Base-by-base conservation (phyloP, 2,797 vertebrate species). In the Dicrostonyx torquatus region DNA sequence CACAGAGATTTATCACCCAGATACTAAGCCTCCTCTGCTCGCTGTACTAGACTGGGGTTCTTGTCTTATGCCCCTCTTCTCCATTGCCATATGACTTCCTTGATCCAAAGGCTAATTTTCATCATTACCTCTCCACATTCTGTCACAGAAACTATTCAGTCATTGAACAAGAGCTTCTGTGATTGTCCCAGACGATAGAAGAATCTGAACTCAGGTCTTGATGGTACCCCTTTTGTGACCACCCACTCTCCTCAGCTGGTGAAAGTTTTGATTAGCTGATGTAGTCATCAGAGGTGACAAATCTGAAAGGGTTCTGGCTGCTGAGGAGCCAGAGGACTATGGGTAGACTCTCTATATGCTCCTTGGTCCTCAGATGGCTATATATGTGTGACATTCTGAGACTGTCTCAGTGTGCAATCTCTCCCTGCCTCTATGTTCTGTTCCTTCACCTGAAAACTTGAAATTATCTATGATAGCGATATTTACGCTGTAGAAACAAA, bases 91-190 rank as follows among this genome's bases (percentile, higher is more conserved):
- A 2, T 94, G 80, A 87, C 2, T 80, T 88, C 80, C 75, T 82
- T 79, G 66, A 94, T 11, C 45, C 43, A 79, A 14, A 48, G 55
- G 60, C 48, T 85, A 3, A 53, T 90, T 87, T 83, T 76, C 75
- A 20, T 79, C 78, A 87, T 88, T 64, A 24, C 82, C 87, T 94
- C 22, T 72, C 84, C n/a, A 55, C 77, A 34, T 48, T 22, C 55
- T n/a, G 0, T 91, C 68, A 86, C 12, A 85, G 78, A 75, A 40
- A 66, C 45, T 40, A 40, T 9, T 45, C 75, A 53, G 31, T 87
- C 43, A 72, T 20, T 31, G 55, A 90, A 37, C n/a, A 75, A 78
- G 68, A 84, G 40, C 22, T 48, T 66, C 15, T 29, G 4, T 26
- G 22, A 85, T 5, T 26, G 50, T 22, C 1, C 66, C 14, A 34